phyloP scores from a whole-genome alignment of 2,888 invertebrate genomes.

The Cerastis rubricosa region DNA sequence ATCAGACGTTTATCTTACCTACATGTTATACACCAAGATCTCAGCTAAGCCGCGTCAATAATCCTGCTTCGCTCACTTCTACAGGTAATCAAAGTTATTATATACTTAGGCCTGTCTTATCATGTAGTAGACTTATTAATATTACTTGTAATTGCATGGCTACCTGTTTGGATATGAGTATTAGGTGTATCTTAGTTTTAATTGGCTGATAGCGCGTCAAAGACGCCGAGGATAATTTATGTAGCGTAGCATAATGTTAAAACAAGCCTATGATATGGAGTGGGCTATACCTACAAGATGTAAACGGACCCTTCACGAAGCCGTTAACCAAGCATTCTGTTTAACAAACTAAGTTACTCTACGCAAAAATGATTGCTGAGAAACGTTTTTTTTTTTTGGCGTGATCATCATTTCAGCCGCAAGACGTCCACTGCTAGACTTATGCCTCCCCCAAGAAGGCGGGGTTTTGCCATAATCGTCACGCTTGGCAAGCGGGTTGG shows the following conservation, averaged over 20 bases:
- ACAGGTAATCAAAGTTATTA: slow-evolving; percentile 42
- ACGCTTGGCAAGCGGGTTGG: too few species aligned
- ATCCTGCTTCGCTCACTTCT: slow-evolving; percentile 20
- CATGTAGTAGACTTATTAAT: slow-evolving; percentile 47
- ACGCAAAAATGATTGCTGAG: too few species aligned
- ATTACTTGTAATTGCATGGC: slow-evolving; percentile 43
- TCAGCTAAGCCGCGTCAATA: slow-evolving; percentile 16
- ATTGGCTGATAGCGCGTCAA: slow-evolving; percentile 29
- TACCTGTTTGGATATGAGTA: slow-evolving; percentile 35
- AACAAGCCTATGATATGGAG: neutral
- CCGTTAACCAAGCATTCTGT: too few species aligned
- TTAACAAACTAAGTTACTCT: too few species aligned
- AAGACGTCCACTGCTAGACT: too few species aligned
- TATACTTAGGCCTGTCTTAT: slow-evolving; percentile 30
- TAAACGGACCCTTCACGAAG: too few species aligned
- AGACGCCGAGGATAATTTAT: slow-evolving; percentile 9
- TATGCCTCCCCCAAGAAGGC: too few species aligned
- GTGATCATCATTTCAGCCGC: too few species aligned
- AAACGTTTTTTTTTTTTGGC: too few species aligned
- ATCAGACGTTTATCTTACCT: slow-evolving; percentile 39
- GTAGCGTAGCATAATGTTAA: neutral
- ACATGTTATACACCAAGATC: slow-evolving; percentile 18
- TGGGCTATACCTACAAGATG: neutral
- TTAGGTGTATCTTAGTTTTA: slow-evolving; percentile 23
- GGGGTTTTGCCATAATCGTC: too few species aligned